These are phyloP conservation scores for Acromyrmex charruanus DNA, from an alignment of 1,140 invertebrate genomes.

Conservation along the genomic window DNA sequence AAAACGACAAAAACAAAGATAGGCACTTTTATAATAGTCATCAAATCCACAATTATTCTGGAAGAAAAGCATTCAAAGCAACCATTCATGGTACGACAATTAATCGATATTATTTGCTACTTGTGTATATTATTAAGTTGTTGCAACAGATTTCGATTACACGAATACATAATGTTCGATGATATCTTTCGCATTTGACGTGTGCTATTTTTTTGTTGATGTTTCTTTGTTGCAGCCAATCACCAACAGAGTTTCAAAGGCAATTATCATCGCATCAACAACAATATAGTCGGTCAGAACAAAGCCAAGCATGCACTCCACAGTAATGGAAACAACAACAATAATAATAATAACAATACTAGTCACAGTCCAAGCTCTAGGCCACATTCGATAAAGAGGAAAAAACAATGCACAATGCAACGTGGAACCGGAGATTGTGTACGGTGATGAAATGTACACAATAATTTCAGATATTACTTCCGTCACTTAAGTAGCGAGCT, in stretches of 20 bases:
- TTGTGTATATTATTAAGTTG: slow-evolving; percentile 11
- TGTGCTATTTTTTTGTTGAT: neutral
- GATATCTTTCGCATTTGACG: neutral
- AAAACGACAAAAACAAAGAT: slow-evolving; percentile 82
- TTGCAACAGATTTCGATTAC: slow-evolving; percentile 18
- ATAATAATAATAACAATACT: slow-evolving; percentile 79
- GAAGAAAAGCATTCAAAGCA: slow-evolving; percentile 84
- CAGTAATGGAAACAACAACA: slow-evolving; percentile 77
- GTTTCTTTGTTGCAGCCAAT: slow-evolving; percentile 76
- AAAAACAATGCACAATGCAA: slow-evolving; percentile 81
- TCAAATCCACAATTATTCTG: slow-evolving; percentile 81
- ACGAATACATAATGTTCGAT: slow-evolving; percentile 39
- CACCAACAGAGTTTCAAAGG: slow-evolving; percentile 81
- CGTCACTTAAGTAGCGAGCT: slow-evolving; percentile 74
- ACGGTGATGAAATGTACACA: slow-evolving; percentile 84
- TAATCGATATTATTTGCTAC: slow-evolving; percentile 24
- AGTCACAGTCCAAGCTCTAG: slow-evolving; percentile 82
- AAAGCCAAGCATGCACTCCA: slow-evolving; percentile 82
- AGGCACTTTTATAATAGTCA: slow-evolving; percentile 83
- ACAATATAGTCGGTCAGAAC: slow-evolving; percentile 81
- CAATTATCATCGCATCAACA: slow-evolving; percentile 82
- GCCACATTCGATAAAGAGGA: slow-evolving; percentile 81
- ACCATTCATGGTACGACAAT: slow-evolving; percentile 80
- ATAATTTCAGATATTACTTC: slow-evolving; percentile 68
- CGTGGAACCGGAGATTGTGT: slow-evolving; percentile 84